Evolutionary conservation across 1,140 invertebrate species (phyloP).

Genomic region (Pseudomyrmex concolor): DNA sequence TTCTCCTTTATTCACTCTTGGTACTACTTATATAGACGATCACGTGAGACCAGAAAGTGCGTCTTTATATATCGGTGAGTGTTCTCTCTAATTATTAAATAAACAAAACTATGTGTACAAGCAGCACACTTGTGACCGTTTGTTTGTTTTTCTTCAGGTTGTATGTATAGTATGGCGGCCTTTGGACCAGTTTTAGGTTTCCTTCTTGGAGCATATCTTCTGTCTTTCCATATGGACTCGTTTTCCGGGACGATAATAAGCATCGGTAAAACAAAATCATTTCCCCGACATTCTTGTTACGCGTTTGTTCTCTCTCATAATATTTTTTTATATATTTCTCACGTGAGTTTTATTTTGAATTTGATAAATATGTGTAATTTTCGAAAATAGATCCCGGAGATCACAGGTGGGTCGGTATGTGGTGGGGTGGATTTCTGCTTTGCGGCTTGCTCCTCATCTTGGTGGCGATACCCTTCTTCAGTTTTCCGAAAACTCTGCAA

Average conservation of each 20-base stretch:
- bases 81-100: not conserved
- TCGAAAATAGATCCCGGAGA: slow-evolving; percentile 89
- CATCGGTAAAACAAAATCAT: slow-evolving; percentile 87
- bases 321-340: not conserved
- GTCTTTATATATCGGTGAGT: slow-evolving; percentile 92
- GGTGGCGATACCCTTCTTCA: slow-evolving; percentile 94
- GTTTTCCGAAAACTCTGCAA: slow-evolving; percentile 94
- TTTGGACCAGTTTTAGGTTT: slow-evolving; percentile 97
- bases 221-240: slow-evolving; percentile 96
- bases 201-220: slow-evolving; percentile 94
- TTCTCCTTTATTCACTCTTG: slow-evolving; percentile 94
- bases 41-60: slow-evolving; percentile 93
- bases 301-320: not conserved
- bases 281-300: not conserved
- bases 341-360: not conserved
- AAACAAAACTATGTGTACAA: not conserved
- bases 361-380: not conserved
- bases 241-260: slow-evolving; percentile 89
- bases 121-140: not conserved
- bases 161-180: slow-evolving; percentile 96
- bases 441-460: slow-evolving; percentile 92
- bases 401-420: slow-evolving; percentile 96
- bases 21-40: slow-evolving; percentile 95
- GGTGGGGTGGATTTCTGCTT: slow-evolving; percentile 97
- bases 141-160: slow-evolving; percentile 86